phyloP scores from a whole-genome alignment of 2,888 invertebrate genomes.

The Eumerus sabulonum region DNA sequence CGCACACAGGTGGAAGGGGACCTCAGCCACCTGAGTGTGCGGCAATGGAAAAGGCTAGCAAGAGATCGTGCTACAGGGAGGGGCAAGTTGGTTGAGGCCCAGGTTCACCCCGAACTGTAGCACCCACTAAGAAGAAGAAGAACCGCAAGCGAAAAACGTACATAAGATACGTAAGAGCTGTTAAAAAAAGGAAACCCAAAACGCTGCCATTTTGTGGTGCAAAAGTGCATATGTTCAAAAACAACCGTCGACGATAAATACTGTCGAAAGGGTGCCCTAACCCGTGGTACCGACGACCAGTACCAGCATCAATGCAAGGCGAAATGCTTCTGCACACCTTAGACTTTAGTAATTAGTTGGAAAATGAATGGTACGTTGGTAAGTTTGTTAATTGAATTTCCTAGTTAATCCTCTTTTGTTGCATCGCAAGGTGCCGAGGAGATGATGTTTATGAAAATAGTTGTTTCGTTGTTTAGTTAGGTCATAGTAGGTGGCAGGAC shows the following conservation, averaged over 20 bases:
- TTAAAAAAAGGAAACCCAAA: constrained; percentile 20
- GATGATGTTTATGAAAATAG: constrained; percentile 51
- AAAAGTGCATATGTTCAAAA: constrained; percentile 32
- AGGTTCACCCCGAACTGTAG: too few species aligned
- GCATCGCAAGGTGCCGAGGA: constrained; percentile 29
- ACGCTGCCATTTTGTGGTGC: constrained; percentile 31
- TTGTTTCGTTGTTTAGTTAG: constrained; percentile 13
- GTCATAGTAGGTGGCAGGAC: constrained; percentile 12
- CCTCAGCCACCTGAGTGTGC: too few species aligned
- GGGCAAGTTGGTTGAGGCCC: too few species aligned
- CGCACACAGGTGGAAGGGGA: too few species aligned
- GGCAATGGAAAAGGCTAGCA: too few species aligned
- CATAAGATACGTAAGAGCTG: too few species aligned
- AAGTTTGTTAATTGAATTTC: constrained; percentile 67
- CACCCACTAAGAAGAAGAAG: too few species aligned
- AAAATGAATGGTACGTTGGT: constrained; percentile 62
- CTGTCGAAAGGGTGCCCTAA: constrained; percentile 21
- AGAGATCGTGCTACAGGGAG: too few species aligned
- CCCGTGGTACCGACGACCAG: constrained; percentile 10
- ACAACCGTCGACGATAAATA: constrained; percentile 16
- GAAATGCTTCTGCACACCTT: constrained; percentile 56
- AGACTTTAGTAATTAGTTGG: constrained; percentile 65
- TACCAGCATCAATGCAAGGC: neutral
- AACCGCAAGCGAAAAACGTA: constrained; percentile 47
- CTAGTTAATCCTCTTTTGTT: constrained; percentile 42